Evolutionary conservation across 2,888 invertebrate species (phyloP), one percentile per base, ranked within the genome.

Genomic region (Tortrix viridana): DNA sequence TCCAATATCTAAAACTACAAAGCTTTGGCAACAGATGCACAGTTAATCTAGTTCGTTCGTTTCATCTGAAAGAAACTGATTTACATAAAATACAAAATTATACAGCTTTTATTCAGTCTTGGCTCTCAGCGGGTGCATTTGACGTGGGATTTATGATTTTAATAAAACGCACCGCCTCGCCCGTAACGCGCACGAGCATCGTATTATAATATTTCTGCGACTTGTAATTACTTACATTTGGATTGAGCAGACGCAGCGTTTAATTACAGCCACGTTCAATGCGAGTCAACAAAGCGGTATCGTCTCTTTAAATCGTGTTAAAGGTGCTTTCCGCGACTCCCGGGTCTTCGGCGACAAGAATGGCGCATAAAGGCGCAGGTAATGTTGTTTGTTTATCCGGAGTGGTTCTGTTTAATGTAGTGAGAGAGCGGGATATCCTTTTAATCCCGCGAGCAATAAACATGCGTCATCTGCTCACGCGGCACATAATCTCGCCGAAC

Each of bases 71-170:
- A 66, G 67, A 75, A 80, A 80, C 73, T 80, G 75, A 83, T 87
- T 87, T 85, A 81, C 81, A 85, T 85, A 82, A 85, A 82, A 78
- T 79, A 86, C 82, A 81, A 58, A 65, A 81, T 82, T 80, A 81
- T 85, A 84, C 84, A 82, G 82, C 82, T 83, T 82, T 80, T 83
- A 83, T 84, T 81, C 82, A 81, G 83, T 82, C 83, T 82, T 77
- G 75, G 79, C 76, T 76, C 74, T 75, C 74, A 82, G 80, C 89
- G 86, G 87, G 84, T 92, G 91, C 85, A 85, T 88, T 88, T 90
- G 91, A 91, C 91, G 81, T 73, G 74, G 82, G 86, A 91, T 92
- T 92, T 92, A 92, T 91, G 84, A 88, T 88, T 91, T 91, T 91
- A 91, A 91, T 91, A 91, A 90, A 91, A 90, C 84, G 81, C 71